These are phyloP conservation scores for Seriola aureovittata DNA, from an alignment of 2,113 vertebrate species.

Conservation along the genomic window DNA sequence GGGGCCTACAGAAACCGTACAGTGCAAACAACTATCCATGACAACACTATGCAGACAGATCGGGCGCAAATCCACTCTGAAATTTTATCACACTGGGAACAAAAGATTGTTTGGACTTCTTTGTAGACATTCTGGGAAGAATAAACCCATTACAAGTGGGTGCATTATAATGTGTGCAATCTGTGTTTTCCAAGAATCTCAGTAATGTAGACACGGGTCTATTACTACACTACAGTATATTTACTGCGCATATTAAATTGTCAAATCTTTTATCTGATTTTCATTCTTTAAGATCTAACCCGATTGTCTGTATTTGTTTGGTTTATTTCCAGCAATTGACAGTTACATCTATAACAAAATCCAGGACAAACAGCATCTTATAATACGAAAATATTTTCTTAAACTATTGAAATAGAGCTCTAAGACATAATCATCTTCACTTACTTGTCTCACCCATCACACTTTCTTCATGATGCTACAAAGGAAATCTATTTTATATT, in stretches of 20 bases:
- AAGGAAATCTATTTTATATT: constrained; percentile 13
- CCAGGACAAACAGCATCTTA: not conserved
- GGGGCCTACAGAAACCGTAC: not conserved
- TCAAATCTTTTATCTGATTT: not conserved
- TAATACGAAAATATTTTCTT: not conserved
- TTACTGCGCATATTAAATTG: not conserved
- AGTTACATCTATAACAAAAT: not conserved
- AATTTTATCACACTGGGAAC: constrained; percentile 7
- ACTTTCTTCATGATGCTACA: not conserved
- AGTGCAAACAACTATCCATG: not conserved
- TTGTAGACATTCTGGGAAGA: not conserved
- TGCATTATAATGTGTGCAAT: not conserved
- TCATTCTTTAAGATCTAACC: not conserved
- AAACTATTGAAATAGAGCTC: not conserved
- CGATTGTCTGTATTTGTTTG: not conserved
- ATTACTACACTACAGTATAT: not conserved
- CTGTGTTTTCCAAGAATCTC: not conserved
- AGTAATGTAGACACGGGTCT: too few species aligned
- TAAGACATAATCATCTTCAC: not conserved
- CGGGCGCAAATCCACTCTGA: not conserved
- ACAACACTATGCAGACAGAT: constrained; percentile 10
- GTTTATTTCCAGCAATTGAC: constrained; percentile 7
- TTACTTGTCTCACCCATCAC: not conserved
- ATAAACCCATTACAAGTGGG: constrained; percentile 14
- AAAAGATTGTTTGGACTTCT: constrained; percentile 16